Percentiles rank a stretch among this genome's conserved stretches.
These are phyloP conservation scores for Theonella swinhoei DNA, from an alignment of 37 sponge, comb jelly and placozoan genomes.

Conservation along the genomic window DNA sequence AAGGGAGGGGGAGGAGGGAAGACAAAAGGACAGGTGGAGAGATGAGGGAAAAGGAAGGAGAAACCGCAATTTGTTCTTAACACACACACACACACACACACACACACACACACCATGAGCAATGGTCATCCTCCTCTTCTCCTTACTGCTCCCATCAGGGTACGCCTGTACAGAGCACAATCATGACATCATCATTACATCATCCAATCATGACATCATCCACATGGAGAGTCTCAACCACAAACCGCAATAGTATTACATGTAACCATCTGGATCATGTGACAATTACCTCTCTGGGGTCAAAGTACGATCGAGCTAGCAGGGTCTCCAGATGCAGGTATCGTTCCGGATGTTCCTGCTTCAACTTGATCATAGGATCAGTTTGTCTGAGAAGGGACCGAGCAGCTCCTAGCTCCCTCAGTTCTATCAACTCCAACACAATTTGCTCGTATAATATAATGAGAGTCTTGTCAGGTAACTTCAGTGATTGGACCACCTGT, in stretches of 20 bases:
- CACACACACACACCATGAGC: slow-evolving; percentile 85
- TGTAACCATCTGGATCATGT: no score
- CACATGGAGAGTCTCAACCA: neutral
- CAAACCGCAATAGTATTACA: no score
- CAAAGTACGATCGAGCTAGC: slow-evolving; percentile 94
- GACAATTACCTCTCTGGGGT: slow-evolving; percentile 89
- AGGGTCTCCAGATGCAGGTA: slow-evolving; percentile 95
- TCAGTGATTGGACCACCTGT: slow-evolving; percentile 89
- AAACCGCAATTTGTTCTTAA: neutral
- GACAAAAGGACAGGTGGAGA: neutral
- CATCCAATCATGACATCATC: neutral
- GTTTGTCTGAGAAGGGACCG: slow-evolving; percentile 94
- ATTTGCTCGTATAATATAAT: slow-evolving; percentile 95
- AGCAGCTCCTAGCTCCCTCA: slow-evolving; percentile 96
- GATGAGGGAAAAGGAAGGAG: neutral
- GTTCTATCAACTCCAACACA: slow-evolving; percentile 97
- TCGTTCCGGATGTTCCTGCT: slow-evolving; percentile 91
- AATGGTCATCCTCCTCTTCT: slow-evolving; percentile 91
- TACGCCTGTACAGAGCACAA: slow-evolving; percentile 67
- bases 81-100: no score
- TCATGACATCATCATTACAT: slow-evolving; percentile 17
- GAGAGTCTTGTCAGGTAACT: slow-evolving; percentile 95
- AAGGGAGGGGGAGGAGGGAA: neutral
- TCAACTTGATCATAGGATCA: slow-evolving; percentile 97
- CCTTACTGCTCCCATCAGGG: slow-evolving; percentile 97